Conservation (phyloP, 2,888 invertebrate species). For the Seira ritae region DNA sequence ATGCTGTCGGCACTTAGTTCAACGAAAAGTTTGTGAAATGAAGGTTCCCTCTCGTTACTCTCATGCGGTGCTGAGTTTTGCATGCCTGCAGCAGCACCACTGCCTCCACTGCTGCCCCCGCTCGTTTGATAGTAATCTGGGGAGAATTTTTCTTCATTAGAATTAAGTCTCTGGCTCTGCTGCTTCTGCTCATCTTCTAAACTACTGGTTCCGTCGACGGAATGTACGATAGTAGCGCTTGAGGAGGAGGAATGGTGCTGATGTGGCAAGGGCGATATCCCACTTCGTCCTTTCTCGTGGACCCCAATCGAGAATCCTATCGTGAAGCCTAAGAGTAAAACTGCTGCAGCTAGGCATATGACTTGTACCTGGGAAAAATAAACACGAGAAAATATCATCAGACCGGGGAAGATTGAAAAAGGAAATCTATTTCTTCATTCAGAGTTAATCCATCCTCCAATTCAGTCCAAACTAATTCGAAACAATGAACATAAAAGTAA, state of each 20-base stretch:
- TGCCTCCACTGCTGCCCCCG: not conserved
- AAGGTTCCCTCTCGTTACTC: conserved; percentile 64
- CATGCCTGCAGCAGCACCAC: conserved; percentile 22
- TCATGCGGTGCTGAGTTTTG: conserved; percentile 67
- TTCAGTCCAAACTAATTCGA: too few species aligned
- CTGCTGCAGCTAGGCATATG: conserved; percentile 65
- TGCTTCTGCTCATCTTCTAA: conserved; percentile 45
- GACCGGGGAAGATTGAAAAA: conserved; percentile 52
- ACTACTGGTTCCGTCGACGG: conserved; percentile 39
- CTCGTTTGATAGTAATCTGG: conserved; percentile 54
- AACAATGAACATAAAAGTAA: too few species aligned
- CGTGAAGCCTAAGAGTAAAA: conserved; percentile 70
- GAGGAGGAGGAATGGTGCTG: conserved; percentile 25
- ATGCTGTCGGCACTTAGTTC: conserved; percentile 72
- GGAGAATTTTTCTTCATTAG: conserved; percentile 56
- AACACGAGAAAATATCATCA: conserved; percentile 13
- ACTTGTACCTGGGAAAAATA: conserved; percentile 68
- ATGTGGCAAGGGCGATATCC: not conserved
- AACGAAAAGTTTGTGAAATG: conserved; percentile 70
- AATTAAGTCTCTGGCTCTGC: conserved; percentile 32
- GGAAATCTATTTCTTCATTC: not conserved
- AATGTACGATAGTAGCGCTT: conserved; percentile 36
- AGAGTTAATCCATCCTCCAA: too few species aligned
- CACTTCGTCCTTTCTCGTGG: conserved; percentile 54
- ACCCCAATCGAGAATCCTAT: conserved; percentile 68